These are phyloP conservation scores for Ips nitidus DNA, from an alignment of 1,140 invertebrate species.

Conservation along the genomic window DNA sequence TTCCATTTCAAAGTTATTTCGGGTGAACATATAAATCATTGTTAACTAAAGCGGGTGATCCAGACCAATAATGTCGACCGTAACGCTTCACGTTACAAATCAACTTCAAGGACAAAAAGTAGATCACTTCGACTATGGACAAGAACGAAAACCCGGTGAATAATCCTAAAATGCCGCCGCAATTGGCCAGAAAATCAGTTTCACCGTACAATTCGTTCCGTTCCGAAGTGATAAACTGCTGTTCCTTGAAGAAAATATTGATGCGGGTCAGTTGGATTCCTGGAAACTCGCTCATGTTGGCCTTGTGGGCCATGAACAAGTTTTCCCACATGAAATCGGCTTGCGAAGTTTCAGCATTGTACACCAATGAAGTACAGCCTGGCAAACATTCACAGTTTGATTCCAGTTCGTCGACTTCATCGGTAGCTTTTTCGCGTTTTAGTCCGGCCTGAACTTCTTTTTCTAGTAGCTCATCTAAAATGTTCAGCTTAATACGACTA, in stretches of 20 bases:
- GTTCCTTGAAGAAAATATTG: conserved; percentile 64
- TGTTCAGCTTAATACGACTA: not conserved
- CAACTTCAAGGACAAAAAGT: conserved; percentile 61
- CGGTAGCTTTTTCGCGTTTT: conserved; percentile 14
- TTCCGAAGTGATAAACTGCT: conserved; percentile 64
- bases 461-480: conserved; percentile 57
- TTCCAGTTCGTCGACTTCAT: not conserved
- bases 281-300: conserved; percentile 48
- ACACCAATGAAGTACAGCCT: conserved; percentile 66
- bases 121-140: conserved; percentile 66
- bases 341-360: conserved; percentile 68
- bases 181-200: conserved; percentile 67
- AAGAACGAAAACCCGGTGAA: conserved; percentile 69
- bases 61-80: conserved; percentile 47
- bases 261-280: conserved; percentile 50
- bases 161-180: conserved; percentile 66
- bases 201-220: conserved; percentile 65
- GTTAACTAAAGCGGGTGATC: conserved; percentile 43
- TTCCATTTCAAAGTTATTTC: conserved; percentile 6
- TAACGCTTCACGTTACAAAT: conserved; percentile 49
- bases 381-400: conserved; percentile 65
- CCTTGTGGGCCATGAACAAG: conserved; percentile 45
- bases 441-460: conserved; percentile 56
- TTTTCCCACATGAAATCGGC: conserved; percentile 57
- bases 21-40: conserved; percentile 43